These are phyloP conservation scores for Dromaius novaehollandiae DNA, from an alignment of 2,113 vertebrate genomes.

Conservation along the genomic window DNA sequence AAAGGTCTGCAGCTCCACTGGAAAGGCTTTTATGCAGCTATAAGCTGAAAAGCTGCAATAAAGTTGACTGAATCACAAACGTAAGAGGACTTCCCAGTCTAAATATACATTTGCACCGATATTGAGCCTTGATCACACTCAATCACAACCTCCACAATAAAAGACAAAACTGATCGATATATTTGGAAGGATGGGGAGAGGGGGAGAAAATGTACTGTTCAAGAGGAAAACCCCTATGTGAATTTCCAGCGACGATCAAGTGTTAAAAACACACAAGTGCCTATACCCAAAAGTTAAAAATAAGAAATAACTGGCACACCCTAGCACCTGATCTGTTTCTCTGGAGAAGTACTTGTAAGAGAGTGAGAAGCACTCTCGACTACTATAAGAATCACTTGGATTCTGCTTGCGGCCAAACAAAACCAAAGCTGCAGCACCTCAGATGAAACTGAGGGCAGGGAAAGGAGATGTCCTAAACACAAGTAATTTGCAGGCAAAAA, in stretches of 20 bases:
- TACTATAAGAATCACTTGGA: neutral
- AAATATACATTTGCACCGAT: neutral
- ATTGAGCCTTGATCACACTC: neutral
- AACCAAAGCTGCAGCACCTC: neutral
- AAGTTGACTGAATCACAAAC: neutral
- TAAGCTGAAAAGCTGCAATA: neutral
- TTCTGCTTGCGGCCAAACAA: neutral
- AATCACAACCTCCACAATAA: neutral
- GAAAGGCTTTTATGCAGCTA: neutral
- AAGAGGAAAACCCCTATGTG: neutral
- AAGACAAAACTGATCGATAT: neutral
- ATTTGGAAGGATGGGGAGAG: accelerated
- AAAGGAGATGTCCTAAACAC: neutral
- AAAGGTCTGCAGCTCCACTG: neutral
- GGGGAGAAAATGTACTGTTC: neutral
- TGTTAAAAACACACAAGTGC: neutral
- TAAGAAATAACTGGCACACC: neutral
- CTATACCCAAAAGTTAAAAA: neutral
- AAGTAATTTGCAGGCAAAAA: neutral
- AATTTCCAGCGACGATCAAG: neutral
- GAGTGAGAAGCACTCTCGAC: neutral
- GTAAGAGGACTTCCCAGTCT: neutral
- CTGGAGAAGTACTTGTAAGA: neutral
- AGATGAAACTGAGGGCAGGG: neutral
- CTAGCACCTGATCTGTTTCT: neutral